These are phyloP conservation scores for Rhamphomyia laevipes DNA, from an alignment of 2,888 invertebrate species.

Conservation along the genomic window DNA sequence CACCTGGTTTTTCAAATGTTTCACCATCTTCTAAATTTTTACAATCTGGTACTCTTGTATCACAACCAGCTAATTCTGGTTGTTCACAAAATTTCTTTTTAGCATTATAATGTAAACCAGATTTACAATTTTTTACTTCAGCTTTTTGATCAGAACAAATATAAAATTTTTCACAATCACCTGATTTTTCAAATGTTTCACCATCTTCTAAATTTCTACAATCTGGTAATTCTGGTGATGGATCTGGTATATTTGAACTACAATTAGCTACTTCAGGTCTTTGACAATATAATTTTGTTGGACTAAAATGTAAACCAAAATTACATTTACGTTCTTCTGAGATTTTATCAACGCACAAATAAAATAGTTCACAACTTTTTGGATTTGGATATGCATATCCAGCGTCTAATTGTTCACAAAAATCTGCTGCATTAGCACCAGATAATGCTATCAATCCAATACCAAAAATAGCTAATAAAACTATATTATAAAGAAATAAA, in stretches of 20 bases:
- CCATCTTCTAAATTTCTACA: not conserved
- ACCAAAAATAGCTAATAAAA: no score
- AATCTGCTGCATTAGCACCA: not conserved
- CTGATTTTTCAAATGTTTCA: not conserved
- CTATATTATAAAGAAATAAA: no score
- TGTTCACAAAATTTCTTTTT: not conserved
- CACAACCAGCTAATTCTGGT: not conserved
- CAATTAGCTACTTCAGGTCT: not conserved
- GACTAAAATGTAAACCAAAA: not conserved
- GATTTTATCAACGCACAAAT: not conserved
- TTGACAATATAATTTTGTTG: not conserved
- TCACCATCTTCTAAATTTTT: not conserved
- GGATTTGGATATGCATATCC: not conserved
- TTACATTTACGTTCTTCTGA: not conserved
- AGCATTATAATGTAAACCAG: not conserved
- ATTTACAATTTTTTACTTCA: not conserved
- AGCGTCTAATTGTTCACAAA: not conserved
- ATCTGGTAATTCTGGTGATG: not conserved
- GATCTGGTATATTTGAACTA: not conserved
- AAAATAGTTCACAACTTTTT: not conserved
- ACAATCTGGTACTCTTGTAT: not conserved
- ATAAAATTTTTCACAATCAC: not conserved
- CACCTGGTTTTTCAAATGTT: constrained; percentile 20
- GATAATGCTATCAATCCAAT: no score
- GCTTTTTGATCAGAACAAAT: not conserved